A percentile compares a stretch with the other conserved stretches of the same genome.
Conservation (phyloP, 2,113 vertebrate species). For the Pelvicachromis taeniatus region DNA sequence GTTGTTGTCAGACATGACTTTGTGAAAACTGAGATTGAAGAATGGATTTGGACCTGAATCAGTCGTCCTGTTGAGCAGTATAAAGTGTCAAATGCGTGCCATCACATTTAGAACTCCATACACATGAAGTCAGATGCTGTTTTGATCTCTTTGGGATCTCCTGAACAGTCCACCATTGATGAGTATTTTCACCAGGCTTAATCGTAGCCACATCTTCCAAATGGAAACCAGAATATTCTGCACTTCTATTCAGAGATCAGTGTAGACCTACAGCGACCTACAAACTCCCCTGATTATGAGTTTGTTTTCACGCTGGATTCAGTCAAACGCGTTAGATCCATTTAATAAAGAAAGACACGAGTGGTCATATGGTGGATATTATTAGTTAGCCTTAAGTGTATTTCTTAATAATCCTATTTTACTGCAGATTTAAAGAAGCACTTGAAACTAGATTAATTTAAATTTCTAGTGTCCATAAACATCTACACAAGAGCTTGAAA, state of each 20-base stretch:
- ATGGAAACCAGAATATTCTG: conserved; percentile 8
- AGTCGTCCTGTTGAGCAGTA: neutral
- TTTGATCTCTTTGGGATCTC: neutral
- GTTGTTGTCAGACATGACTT: neutral
- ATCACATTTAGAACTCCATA: neutral
- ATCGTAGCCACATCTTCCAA: neutral
- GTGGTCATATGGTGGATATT: neutral
- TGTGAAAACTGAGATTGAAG: neutral
- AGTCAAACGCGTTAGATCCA: neutral
- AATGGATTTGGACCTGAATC: neutral
- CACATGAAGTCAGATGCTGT: neutral
- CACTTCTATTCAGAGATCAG: neutral
- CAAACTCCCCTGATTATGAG: neutral
- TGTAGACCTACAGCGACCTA: neutral
- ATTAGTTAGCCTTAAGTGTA: too few species aligned
- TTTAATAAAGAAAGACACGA: neutral
- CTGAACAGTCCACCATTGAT: neutral
- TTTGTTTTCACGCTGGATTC: neutral
- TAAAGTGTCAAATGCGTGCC: neutral
- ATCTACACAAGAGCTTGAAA: neutral
- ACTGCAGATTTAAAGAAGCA: neutral
- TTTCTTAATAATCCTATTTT: neutral
- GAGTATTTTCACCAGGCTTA: neutral
- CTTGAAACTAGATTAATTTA: neutral
- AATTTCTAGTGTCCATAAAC: neutral